These are phyloP conservation scores for Rugalucina vietnamica DNA, from an alignment of 2,888 invertebrate species.

Conservation along the genomic window DNA sequence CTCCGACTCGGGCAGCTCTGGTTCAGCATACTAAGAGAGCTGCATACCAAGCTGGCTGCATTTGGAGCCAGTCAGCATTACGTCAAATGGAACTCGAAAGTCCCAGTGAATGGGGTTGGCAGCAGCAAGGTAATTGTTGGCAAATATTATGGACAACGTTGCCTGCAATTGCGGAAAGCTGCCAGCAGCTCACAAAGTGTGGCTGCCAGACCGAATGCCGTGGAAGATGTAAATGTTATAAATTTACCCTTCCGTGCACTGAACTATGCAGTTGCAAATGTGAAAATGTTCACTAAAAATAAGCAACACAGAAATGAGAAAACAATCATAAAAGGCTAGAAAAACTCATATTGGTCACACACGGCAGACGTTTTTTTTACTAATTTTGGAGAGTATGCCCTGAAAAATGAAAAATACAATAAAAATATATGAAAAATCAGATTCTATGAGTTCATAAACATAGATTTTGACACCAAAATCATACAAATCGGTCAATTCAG, in stretches of 20 bases:
- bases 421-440: too few relatives aligned
- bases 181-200: constrained; percentile 31
- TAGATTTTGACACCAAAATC: not conserved
- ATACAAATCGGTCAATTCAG: not conserved
- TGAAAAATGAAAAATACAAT: not conserved
- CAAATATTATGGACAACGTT: constrained; percentile 28
- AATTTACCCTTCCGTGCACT: constrained; percentile 10
- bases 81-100: not conserved
- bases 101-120: constrained; percentile 35
- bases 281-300: not conserved
- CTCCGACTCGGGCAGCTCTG: not conserved
- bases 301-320: not conserved
- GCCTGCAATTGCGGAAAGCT: constrained; percentile 16
- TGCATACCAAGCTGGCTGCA: not conserved
- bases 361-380: not conserved
- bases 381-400: not conserved
- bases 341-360: not conserved
- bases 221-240: constrained; percentile 32
- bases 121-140: constrained; percentile 13
- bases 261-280: constrained; percentile 14
- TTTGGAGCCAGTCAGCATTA: not conserved
- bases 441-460: not conserved
- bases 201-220: constrained; percentile 27
- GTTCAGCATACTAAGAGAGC: not conserved
- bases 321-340: not conserved